phyloP scores from a whole-genome alignment of 2,888 invertebrate species.

The Drosophila helvetica region DNA sequence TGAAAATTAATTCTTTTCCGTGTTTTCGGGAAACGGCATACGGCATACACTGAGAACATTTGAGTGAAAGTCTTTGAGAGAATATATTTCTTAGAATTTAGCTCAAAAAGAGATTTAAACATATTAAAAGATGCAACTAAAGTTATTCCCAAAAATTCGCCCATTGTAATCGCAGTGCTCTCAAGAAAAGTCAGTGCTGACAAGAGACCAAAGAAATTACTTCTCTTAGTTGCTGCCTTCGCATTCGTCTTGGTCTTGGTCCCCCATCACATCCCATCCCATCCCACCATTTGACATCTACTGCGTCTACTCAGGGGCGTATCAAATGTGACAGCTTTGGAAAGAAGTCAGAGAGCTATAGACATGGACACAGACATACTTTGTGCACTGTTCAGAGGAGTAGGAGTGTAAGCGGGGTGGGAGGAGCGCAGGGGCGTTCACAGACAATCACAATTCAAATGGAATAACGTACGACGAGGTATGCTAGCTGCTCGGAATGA shows the following conservation, averaged over 20 bases:
- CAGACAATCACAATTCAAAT: slow-evolving; percentile 69
- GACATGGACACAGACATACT: slow-evolving; percentile 56
- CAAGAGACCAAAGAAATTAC: slow-evolving; percentile 21
- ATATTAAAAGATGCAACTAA: neutral
- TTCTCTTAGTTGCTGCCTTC: slow-evolving; percentile 24
- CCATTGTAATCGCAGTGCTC: slow-evolving; percentile 41
- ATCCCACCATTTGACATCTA: slow-evolving; percentile 25
- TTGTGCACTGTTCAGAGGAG: slow-evolving; percentile 16
- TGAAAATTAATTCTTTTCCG: slow-evolving; percentile 64
- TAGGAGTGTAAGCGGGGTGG: slow-evolving; percentile 23
- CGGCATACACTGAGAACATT: slow-evolving; percentile 25
- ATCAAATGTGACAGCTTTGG: slow-evolving; percentile 73
- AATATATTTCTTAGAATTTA: neutral
- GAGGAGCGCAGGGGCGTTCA: slow-evolving; percentile 29
- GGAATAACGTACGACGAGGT: slow-evolving; percentile 55
- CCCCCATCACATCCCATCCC: neutral
- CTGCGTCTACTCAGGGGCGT: slow-evolving; percentile 43
- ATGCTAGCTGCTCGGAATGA: slow-evolving; percentile 24
- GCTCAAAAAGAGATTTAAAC: neutral
- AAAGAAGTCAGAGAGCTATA: slow-evolving; percentile 57
- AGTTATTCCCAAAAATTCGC: slow-evolving; percentile 7
- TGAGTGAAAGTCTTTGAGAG: neutral
- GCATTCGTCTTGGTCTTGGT: slow-evolving; percentile 26
- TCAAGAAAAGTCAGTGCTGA: slow-evolving; percentile 2
- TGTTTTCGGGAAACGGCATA: slow-evolving; percentile 26